Percentiles rank a stretch among this genome's conserved stretches.
Evolutionary conservation across 2,888 invertebrate genomes (phyloP).

Genomic region (Creontiades dilutus): DNA sequence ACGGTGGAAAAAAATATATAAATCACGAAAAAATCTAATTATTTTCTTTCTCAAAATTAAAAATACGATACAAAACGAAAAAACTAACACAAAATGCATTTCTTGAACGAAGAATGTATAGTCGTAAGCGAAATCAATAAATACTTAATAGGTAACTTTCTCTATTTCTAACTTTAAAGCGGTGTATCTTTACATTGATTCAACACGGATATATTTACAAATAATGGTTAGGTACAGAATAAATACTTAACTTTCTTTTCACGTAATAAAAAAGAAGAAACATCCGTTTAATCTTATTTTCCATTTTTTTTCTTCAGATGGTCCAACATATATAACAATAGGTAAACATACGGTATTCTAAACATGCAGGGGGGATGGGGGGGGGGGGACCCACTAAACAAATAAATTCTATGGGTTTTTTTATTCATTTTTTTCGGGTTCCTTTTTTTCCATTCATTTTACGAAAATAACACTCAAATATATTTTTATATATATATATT

Average conservation of each 20-base stretch:
- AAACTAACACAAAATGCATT: constrained; percentile 54
- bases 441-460: constrained; percentile 57
- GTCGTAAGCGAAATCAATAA: constrained; percentile 59
- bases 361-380: constrained; percentile 72
- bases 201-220: constrained; percentile 70
- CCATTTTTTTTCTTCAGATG: constrained; percentile 56
- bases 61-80: constrained; percentile 72
- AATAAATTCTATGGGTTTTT: constrained; percentile 53
- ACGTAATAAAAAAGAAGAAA: constrained; percentile 57
- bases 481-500: constrained; percentile 54
- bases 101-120: constrained; percentile 56
- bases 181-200: constrained; percentile 73
- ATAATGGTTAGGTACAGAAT: constrained; percentile 68
- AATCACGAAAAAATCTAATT: constrained; percentile 72
- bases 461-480: constrained; percentile 72
- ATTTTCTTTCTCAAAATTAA: constrained; percentile 26
- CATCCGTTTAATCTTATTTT: too few species aligned
- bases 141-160: constrained; percentile 72
- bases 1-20: constrained; percentile 74
- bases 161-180: constrained; percentile 73
- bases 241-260: constrained; percentile 59
- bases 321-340: constrained; percentile 69
- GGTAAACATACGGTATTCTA: constrained; percentile 58
- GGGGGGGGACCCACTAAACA: constrained; percentile 60
- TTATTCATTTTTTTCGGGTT: constrained; percentile 38